Evolutionary conservation across 2,797 vertebrate species (phyloP).

Genomic region (Cichlasoma orientale): DNA sequence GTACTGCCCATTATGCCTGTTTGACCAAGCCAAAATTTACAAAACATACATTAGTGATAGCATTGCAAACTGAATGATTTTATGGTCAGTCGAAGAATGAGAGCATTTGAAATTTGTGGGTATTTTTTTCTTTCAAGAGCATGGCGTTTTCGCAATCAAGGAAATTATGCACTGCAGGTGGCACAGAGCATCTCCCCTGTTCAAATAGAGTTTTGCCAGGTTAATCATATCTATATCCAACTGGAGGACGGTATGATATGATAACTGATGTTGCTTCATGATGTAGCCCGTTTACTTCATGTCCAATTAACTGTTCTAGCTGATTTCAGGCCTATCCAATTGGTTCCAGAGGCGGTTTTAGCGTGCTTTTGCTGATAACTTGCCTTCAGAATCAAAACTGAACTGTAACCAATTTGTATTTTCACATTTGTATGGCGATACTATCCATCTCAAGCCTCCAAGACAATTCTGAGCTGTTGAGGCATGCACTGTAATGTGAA

Average conservation of each 20-base stretch:
- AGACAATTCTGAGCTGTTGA: rapidly evolving
- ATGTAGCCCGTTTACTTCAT: not conserved
- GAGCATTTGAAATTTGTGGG: not conserved
- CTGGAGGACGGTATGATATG: not conserved
- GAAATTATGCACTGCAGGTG: not conserved
- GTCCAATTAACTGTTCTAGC: not conserved
- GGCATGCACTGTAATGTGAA: not conserved
- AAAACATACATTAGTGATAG: not conserved
- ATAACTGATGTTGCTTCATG: not conserved
- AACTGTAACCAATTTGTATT: not conserved
- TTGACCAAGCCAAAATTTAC: not conserved
- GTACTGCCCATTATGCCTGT: not conserved
- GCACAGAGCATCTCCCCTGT: not conserved
- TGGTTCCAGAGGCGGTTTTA: no score
- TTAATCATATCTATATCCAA: not conserved
- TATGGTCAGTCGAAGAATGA: not conserved
- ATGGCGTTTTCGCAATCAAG: not conserved
- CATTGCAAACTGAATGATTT: not conserved
- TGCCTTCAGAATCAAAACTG: not conserved
- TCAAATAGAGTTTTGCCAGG: not conserved
- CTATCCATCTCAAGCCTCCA: not conserved
- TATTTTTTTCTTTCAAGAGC: not conserved
- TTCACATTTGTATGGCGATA: not conserved
- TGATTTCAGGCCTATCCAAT: no score
- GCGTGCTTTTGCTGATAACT: no score